These are phyloP conservation scores for Orientallactaga bullata DNA, from an alignment of 2,113 vertebrate species.

Conservation along the genomic window DNA sequence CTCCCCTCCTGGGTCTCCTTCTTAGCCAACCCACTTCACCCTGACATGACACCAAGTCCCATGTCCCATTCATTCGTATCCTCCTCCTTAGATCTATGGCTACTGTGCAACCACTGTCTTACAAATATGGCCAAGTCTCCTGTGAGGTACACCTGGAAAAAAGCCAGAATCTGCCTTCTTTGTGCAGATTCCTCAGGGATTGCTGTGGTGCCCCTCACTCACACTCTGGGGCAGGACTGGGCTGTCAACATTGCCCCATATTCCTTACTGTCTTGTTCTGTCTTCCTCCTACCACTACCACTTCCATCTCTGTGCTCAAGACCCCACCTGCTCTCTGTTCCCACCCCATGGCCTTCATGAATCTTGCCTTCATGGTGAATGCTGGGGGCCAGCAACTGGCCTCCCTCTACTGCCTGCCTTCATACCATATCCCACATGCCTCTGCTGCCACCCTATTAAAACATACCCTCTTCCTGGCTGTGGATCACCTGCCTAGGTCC, in stretches of 20 bases:
- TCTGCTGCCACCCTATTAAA: background rate
- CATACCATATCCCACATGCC: accelerated
- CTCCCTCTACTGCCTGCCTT: accelerated
- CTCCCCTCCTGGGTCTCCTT: background rate
- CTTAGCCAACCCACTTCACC: background rate
- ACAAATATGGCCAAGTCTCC: background rate
- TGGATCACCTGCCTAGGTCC: no score
- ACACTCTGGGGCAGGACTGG: accelerated
- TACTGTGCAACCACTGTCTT: background rate
- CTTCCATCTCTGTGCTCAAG: background rate
- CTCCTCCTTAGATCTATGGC: no score
- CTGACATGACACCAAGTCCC: no score
- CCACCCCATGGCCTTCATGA: background rate
- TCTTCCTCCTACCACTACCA: background rate
- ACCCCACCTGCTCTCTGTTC: accelerated
- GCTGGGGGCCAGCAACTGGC: background rate
- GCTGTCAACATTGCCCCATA: accelerated
- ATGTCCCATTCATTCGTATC: no score
- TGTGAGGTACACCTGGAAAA: accelerated
- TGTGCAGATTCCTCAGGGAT: background rate
- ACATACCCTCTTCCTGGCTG: background rate
- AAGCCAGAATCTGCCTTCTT: background rate
- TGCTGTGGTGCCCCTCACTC: accelerated
- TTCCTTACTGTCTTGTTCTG: background rate
- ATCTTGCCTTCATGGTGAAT: background rate